Conservation (phyloP, 1,140 invertebrate species). For the Euglossa dilemma region DNA sequence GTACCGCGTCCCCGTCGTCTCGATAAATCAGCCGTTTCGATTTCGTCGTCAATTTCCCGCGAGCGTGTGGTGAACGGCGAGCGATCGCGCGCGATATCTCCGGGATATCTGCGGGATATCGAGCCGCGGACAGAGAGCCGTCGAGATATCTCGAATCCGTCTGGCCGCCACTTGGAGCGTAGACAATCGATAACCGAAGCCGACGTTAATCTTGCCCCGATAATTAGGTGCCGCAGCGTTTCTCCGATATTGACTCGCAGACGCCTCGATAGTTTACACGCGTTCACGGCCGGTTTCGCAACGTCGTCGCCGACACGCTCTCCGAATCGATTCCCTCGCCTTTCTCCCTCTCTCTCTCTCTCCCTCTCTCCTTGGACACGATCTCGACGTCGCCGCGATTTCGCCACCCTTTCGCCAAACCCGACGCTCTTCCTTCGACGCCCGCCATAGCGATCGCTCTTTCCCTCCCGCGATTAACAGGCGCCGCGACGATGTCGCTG, state of each 20-base stretch:
- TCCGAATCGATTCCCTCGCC: not conserved
- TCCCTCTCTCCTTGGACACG: not conserved
- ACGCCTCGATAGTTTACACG: constrained; percentile 13
- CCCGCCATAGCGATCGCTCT: not conserved
- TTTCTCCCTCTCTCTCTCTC: not conserved
- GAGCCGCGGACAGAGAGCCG: constrained; percentile 8
- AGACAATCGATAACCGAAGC: constrained; percentile 39
- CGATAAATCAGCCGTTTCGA: constrained; percentile 13
- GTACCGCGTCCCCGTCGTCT: not conserved
- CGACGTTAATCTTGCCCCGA: constrained; percentile 37
- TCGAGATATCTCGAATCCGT: constrained; percentile 32
- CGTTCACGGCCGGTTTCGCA: not conserved
- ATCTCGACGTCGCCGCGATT: not conserved
- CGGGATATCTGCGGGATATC: not conserved
- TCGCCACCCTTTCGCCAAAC: not conserved
- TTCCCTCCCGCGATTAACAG: too few relatives aligned
- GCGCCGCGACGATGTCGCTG: too few relatives aligned
- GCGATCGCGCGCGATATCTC: constrained; percentile 2
- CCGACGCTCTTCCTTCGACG: not conserved
- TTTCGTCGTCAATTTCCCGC: constrained; percentile 12
- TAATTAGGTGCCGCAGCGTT: constrained; percentile 39
- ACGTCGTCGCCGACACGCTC: not conserved
- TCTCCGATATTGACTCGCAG: constrained; percentile 37
- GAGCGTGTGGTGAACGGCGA: not conserved
- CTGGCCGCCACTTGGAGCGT: constrained; percentile 1